Evolutionary conservation across 2,888 invertebrate species (phyloP).

Genomic region (Acanthopleura granulata): DNA sequence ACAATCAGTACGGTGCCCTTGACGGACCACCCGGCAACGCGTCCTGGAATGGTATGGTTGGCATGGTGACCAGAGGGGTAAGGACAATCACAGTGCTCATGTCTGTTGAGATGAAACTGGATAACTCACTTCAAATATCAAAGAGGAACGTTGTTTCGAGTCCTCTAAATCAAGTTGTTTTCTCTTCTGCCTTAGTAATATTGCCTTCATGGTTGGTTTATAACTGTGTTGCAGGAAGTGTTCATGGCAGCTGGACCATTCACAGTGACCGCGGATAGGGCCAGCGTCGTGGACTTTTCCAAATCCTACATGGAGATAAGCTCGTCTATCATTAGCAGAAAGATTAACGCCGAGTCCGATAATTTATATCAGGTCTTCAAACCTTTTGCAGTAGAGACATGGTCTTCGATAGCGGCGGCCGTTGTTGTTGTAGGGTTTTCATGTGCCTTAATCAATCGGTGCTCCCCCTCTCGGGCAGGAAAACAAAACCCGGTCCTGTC

Average conservation of each 20-base stretch:
- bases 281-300: neutral
- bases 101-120: too few species aligned
- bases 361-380: conserved; percentile 1
- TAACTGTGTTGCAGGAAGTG: conserved; percentile 6
- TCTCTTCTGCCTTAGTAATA: too few species aligned
- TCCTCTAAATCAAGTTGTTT: too few species aligned
- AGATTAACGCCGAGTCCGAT: too few species aligned
- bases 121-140: too few species aligned
- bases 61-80: conserved; percentile 35
- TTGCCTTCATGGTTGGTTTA: too few species aligned
- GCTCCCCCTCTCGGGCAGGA: neutral
- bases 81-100: conserved; percentile 16
- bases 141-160: too few species aligned
- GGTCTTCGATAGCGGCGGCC: neutral
- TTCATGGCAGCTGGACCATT: conserved; percentile 16
- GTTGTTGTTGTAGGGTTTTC: conserved; percentile 6
- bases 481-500: neutral
- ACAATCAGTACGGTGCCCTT: conserved; percentile 31
- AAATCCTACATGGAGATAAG: conserved; percentile 1
- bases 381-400: neutral
- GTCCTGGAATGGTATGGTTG: conserved; percentile 41
- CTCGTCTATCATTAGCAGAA: neutral
- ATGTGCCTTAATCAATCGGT: neutral
- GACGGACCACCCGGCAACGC: conserved; percentile 25
- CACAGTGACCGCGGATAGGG: conserved; percentile 11